Base-by-base conservation (phyloP, 2,888 invertebrate species). In the Ophioninae sp. region DNA sequence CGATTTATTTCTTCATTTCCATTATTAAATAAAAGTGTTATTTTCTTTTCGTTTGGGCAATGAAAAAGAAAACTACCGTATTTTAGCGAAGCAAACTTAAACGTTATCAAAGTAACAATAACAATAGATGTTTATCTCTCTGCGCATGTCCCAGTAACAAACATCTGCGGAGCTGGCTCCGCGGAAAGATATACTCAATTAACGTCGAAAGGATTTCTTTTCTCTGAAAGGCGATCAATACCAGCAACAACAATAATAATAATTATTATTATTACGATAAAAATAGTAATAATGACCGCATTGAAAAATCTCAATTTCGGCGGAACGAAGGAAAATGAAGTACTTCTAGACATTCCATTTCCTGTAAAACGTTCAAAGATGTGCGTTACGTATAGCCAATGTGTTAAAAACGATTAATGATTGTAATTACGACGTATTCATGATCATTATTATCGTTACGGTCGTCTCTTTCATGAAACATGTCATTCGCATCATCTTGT, bases 341-440 rank as follows among this genome's bases (percentile, higher is more conserved):
- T 50, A 79, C 62, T 79, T 83, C 57, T 77, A 77, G 73, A 84
- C 85, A 85, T 85, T 85, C 85, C 84, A 82, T 81, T 80, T 68
- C 64, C 75, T 84, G 80, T 84, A 59, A 72, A 44, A 84, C 75
- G 78, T 78, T 73, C 70, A 84, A 82, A 80, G 65, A 82, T 61
- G 65, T 80, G 21, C 64, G 79, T 76, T 72, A 61, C 78, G 75
- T 78, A 79, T 81, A 79, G 73, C 62, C 78, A 81, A 81, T 74
- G 37, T 79, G 64, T 78, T 80, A 67, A 62, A 30, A 17, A 70
- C 30, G 56, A 67, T 57, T 59, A 75, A 82, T 75, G 50, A 84
- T 67, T 77, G 68, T 74, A 82, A 77, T 84, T 70, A 79, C 74
- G 74, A 81, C 64, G 41, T 77, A 74, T 65, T 65, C 56, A 78